Evolutionary conservation across 2,888 invertebrate genomes (phyloP).

Genomic region (Syritta pipiens): DNA sequence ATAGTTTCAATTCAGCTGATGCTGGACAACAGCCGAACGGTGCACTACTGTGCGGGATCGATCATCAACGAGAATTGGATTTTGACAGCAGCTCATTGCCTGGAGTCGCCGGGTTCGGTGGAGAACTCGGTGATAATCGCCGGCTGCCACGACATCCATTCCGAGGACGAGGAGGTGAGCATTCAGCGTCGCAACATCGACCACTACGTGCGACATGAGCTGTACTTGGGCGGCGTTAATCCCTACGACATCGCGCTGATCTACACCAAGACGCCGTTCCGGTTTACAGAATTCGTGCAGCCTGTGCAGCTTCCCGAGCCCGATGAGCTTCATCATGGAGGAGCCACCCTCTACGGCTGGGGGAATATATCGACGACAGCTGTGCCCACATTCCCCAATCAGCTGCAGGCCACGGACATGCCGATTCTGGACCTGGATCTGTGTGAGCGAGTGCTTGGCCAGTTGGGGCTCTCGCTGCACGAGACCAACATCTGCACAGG

Average conservation of each 20-base stretch:
- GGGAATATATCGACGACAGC: slow-evolving; percentile 77
- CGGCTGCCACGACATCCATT: slow-evolving; percentile 76
- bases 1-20: slow-evolving; percentile 76
- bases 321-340: slow-evolving; percentile 73
- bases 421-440: slow-evolving; percentile 75
- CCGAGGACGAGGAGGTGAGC: slow-evolving; percentile 59
- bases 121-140: slow-evolving; percentile 76
- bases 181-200: slow-evolving; percentile 76
- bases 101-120: slow-evolving; percentile 73
- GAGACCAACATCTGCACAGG: slow-evolving; percentile 78
- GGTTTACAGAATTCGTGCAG: slow-evolving; percentile 74
- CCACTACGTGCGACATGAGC: slow-evolving; percentile 75
- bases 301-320: slow-evolving; percentile 74
- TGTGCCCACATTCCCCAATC: slow-evolving; percentile 75
- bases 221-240: slow-evolving; percentile 76
- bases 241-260: slow-evolving; percentile 78
- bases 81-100: slow-evolving; percentile 77
- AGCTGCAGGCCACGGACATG: slow-evolving; percentile 76
- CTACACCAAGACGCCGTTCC: slow-evolving; percentile 75
- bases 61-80: slow-evolving; percentile 78
- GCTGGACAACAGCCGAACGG: slow-evolving; percentile 71
- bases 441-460: slow-evolving; percentile 75
- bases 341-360: slow-evolving; percentile 77
- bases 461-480: slow-evolving; percentile 74
- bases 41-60: slow-evolving; percentile 77